Evolutionary conservation across 2,797 vertebrate species (phyloP).

Genomic region (Craterocephalus amniculus): DNA sequence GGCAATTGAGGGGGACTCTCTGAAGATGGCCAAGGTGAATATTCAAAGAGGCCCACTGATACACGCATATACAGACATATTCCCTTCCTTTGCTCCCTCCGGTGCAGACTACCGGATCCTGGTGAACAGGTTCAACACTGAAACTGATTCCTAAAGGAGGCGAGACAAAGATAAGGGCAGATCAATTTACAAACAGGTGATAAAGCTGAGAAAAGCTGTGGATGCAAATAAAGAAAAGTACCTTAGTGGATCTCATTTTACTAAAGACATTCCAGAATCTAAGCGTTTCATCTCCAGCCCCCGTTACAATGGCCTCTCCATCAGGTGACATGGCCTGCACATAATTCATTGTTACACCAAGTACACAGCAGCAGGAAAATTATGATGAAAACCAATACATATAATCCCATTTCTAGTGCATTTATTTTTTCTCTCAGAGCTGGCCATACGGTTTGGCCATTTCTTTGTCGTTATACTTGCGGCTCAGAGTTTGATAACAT

Average conservation of each 20-base stretch:
- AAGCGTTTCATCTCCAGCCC: slow-evolving; percentile 96
- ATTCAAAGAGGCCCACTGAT: slow-evolving; percentile 33
- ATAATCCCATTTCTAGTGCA: too few relatives aligned
- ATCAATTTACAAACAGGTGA: neutral
- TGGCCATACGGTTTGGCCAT: too few relatives aligned
- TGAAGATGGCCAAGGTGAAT: slow-evolving; percentile 49
- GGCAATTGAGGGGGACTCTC: slow-evolving; percentile 36
- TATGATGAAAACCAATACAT: too few relatives aligned
- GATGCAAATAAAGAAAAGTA: slow-evolving; percentile 35
- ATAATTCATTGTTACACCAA: slow-evolving; percentile 23
- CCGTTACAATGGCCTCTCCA: slow-evolving; percentile 97
- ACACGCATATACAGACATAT: slow-evolving; percentile 45
- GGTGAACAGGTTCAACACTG: slow-evolving; percentile 94
- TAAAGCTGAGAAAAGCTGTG: neutral
- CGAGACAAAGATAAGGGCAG: neutral
- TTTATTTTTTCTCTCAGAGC: too few relatives aligned
- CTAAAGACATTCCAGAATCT: slow-evolving; percentile 99
- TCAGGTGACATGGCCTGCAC: slow-evolving; percentile 97
- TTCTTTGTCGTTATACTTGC: too few relatives aligned
- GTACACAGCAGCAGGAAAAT: slow-evolving; percentile 5
- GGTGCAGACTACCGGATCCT: slow-evolving; percentile 88
- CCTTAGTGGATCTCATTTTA: slow-evolving; percentile 98
- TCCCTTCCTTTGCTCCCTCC: slow-evolving; percentile 30
- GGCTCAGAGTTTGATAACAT: too few relatives aligned
- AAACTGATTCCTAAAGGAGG: slow-evolving; percentile 90